A percentile compares a stretch with the other conserved stretches of the same genome.
These are phyloP conservation scores for Tiliacea aurago DNA, from an alignment of 2,888 invertebrate species.

Conservation along the genomic window DNA sequence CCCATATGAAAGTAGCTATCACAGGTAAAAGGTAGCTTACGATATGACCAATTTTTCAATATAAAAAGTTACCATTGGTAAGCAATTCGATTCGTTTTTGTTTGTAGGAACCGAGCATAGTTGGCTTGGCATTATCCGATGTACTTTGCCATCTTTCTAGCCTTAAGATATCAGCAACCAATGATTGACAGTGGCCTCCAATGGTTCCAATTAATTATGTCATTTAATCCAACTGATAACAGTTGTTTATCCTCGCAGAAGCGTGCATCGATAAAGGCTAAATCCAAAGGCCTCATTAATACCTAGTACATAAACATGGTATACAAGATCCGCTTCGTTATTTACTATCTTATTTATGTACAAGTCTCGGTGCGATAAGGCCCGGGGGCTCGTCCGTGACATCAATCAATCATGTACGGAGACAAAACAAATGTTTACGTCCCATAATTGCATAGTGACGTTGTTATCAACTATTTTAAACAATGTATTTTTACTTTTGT, in stretches of 20 bases:
- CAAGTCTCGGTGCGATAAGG: constrained; percentile 75
- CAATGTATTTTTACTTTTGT: constrained; percentile 61
- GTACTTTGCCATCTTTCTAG: constrained; percentile 3
- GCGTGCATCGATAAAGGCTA: constrained; percentile 44
- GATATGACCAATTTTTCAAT: no score
- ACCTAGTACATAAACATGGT: constrained; percentile 26
- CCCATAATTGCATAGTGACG: constrained; percentile 83
- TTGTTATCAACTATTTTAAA: constrained; percentile 61
- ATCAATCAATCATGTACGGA: constrained; percentile 80
- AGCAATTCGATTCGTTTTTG: no score
- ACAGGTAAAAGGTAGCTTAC: no score
- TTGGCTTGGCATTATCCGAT: not conserved
- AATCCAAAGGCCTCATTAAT: constrained; percentile 58
- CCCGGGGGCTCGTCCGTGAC: constrained; percentile 89
- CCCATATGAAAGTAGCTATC: no score
- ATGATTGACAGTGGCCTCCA: constrained; percentile 24
- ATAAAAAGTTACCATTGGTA: no score
- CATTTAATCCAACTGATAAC: constrained; percentile 39
- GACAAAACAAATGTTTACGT: constrained; percentile 86
- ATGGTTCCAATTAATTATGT: constrained; percentile 42
- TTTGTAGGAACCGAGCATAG: no score
- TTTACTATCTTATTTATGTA: constrained; percentile 61
- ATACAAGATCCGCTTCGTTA: constrained; percentile 76
- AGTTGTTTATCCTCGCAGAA: constrained; percentile 44
- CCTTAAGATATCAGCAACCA: not conserved